Percentiles rank a stretch among this genome's conserved stretches.
phyloP scores from a whole-genome alignment of 2,113 vertebrate genomes.

The Opisthocomus hoazin region DNA sequence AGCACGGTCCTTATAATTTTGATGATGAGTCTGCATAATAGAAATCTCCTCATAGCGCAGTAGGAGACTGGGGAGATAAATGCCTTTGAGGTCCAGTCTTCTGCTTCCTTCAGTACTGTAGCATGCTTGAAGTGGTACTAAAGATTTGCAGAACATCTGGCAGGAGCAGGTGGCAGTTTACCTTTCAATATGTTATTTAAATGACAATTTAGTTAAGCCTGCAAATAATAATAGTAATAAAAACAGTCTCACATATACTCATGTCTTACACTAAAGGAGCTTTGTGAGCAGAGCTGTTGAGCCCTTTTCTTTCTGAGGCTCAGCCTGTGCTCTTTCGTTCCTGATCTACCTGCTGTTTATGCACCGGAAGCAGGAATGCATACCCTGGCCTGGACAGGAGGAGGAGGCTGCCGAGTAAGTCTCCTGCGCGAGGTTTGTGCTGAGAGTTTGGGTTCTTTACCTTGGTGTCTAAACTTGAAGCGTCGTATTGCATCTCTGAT shows the following conservation, averaged over 20 bases:
- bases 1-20: neutral
- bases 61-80: neutral
- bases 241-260: slow-evolving; percentile 1
- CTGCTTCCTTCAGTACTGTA: neutral
- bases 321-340: neutral
- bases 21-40: neutral
- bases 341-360: neutral
- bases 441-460: neutral
- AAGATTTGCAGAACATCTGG: slow-evolving; percentile 67
- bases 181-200: slow-evolving; percentile 68
- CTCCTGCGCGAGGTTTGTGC: neutral
- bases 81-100: neutral
- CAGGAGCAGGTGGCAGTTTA: slow-evolving; percentile 55
- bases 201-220: slow-evolving; percentile 52
- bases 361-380: neutral
- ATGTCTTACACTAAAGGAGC: neutral
- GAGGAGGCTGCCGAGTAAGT: neutral
- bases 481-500: fast-evolving
- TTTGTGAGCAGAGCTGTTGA: neutral
- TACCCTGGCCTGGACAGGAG: fast-evolving
- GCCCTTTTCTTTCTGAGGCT: neutral
- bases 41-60: neutral
- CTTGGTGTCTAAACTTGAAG: neutral
- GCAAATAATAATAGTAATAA: slow-evolving; percentile 58
- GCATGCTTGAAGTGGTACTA: neutral